Conservation (phyloP, 2,113 vertebrate genomes). For the Paedocypris sp. region DNA sequence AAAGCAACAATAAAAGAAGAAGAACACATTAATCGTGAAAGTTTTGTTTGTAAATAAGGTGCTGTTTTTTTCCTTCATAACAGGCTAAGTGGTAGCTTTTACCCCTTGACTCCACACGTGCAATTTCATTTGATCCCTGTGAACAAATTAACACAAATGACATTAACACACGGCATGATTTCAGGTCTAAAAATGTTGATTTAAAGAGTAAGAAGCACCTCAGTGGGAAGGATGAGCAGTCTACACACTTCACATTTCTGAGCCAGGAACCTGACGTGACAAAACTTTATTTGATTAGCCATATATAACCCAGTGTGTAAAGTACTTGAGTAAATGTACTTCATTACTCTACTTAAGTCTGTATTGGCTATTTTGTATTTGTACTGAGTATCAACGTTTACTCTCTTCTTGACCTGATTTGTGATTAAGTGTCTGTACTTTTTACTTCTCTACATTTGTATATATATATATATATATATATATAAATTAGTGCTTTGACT, state of each 20-base stretch:
- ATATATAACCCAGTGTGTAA: background rate
- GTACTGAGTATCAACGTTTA: too few relatives aligned
- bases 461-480: too few relatives aligned
- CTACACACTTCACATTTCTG: conserved; percentile 43
- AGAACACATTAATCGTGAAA: too few relatives aligned
- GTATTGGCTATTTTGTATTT: too few relatives aligned
- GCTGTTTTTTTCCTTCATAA: conserved; percentile 54
- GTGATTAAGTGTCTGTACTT: too few relatives aligned
- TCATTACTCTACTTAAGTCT: too few relatives aligned
- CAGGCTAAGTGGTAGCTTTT: conserved; percentile 80
- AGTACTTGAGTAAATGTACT: background rate
- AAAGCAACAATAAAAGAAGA: too few relatives aligned
- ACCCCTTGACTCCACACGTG: conserved; percentile 77
- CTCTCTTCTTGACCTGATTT: too few relatives aligned
- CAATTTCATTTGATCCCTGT: conserved; percentile 78
- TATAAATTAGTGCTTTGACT: too few relatives aligned
- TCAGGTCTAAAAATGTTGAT: background rate
- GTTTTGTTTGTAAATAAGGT: too few relatives aligned
- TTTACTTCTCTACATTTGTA: too few relatives aligned
- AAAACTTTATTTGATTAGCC: background rate
- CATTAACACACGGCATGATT: background rate
- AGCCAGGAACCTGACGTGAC: conserved; percentile 36
- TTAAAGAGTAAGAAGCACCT: conserved; percentile 14
- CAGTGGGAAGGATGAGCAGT: conserved; percentile 42
- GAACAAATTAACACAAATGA: conserved; percentile 2